Evolutionary conservation across 2,113 vertebrate genomes (phyloP).

Genomic region (Ursus arctos): DNA sequence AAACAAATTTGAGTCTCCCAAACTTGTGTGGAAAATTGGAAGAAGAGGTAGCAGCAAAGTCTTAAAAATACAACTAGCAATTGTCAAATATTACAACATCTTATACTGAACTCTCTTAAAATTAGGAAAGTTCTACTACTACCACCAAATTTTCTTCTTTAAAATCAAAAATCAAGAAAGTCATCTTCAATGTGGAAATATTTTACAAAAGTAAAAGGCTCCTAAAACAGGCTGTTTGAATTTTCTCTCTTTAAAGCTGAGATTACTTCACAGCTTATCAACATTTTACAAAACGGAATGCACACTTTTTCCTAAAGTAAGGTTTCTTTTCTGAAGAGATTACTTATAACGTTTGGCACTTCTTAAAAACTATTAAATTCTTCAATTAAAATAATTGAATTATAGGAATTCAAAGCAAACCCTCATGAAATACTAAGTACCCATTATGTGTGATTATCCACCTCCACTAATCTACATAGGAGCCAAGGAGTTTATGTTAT

Average conservation of each 20-base stretch:
- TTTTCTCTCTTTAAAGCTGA: background rate
- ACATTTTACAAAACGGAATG: background rate
- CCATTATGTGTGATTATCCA: background rate
- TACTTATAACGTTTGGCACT: background rate
- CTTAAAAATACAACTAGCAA: background rate
- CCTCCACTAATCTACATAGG: background rate
- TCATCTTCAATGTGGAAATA: background rate
- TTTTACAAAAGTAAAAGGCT: background rate
- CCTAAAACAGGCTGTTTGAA: background rate
- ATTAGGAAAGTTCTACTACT: background rate
- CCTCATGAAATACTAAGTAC: background rate
- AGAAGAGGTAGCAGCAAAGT: background rate
- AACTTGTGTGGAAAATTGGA: background rate
- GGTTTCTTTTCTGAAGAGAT: conserved; percentile 16
- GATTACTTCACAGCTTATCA: background rate
- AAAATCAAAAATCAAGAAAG: conserved; percentile 54
- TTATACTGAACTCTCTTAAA: background rate
- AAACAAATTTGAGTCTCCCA: conserved; percentile 8
- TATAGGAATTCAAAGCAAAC: background rate
- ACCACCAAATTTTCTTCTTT: background rate
- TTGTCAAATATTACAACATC: background rate
- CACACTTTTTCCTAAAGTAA: background rate
- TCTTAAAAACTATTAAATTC: background rate
- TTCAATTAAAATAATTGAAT: conserved; percentile 15
- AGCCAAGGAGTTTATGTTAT: background rate